Percentiles rank a stretch among this genome's conserved stretches.
Conservation (phyloP, 2,888 invertebrate species). For the Deilephila porcellus region DNA sequence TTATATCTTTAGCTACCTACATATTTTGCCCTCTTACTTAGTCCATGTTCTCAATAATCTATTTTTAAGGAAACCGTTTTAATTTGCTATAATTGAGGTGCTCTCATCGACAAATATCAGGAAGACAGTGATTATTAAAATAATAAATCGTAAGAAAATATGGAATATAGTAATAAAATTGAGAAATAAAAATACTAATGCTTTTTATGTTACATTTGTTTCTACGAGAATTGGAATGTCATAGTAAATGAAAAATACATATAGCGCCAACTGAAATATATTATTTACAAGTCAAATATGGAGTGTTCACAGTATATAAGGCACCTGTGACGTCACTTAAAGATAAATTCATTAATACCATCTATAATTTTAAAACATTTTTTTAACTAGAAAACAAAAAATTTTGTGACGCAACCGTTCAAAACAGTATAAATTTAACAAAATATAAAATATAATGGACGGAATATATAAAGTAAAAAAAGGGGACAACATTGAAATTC, state of each 20-base stretch:
- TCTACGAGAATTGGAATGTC: too few species aligned
- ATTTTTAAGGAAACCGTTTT: background rate
- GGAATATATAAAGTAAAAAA: background rate
- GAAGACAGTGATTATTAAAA: background rate
- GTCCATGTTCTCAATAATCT: background rate
- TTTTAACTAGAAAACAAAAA: background rate
- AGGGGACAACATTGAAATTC: background rate
- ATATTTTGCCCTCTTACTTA: too few species aligned
- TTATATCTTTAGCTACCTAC: too few species aligned
- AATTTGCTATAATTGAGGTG: background rate
- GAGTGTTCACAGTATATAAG: background rate
- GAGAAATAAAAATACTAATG: too few species aligned
- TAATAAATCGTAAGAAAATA: background rate
- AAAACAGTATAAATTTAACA: background rate
- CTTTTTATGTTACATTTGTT: too few species aligned
- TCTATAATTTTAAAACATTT: background rate
- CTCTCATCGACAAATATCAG: background rate
- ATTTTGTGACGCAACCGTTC: background rate
- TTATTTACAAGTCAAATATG: background rate
- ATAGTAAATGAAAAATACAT: too few species aligned
- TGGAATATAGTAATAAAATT: too few species aligned
- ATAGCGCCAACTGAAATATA: too few species aligned
- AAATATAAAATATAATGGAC: background rate
- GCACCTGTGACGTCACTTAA: background rate
- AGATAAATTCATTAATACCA: background rate